Evolutionary conservation across 2,113 vertebrate species (phyloP).

Genomic region (Anseranas semipalmata): DNA sequence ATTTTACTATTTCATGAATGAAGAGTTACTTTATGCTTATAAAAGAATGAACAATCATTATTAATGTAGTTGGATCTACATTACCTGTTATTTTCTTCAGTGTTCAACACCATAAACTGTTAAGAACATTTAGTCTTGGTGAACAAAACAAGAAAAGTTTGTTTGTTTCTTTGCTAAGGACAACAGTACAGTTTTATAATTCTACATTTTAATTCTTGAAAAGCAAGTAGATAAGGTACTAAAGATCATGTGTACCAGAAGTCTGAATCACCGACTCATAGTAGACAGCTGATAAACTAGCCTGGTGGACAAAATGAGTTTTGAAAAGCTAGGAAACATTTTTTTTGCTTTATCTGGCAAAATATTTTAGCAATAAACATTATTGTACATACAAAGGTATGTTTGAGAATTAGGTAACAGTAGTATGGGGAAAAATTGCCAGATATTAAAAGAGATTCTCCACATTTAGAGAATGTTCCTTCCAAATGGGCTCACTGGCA

Average conservation of each 20-base stretch:
- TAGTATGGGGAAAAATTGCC: background rate
- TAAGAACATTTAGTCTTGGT: background rate
- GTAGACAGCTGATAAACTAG: background rate
- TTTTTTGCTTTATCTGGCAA: background rate
- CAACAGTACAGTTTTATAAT: background rate
- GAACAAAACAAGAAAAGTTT: background rate
- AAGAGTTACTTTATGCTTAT: background rate
- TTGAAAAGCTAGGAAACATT: background rate
- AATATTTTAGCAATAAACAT: background rate
- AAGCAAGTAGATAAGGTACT: background rate
- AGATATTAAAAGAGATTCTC: background rate
- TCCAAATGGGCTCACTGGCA: background rate
- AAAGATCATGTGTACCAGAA: background rate
- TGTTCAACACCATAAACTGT: background rate
- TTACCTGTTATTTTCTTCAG: background rate
- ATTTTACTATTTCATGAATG: background rate
- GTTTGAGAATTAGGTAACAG: background rate
- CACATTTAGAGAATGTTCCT: background rate
- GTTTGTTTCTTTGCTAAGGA: background rate
- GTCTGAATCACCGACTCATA: background rate
- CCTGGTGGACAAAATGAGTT: background rate
- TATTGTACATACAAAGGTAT: background rate
- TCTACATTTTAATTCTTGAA: background rate
- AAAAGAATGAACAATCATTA: background rate
- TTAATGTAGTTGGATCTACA: background rate